Evolutionary conservation across 2,888 invertebrate species (phyloP), one percentile per base, ranked within the genome.

Genomic region (Brachynemurus nebulosus): DNA sequence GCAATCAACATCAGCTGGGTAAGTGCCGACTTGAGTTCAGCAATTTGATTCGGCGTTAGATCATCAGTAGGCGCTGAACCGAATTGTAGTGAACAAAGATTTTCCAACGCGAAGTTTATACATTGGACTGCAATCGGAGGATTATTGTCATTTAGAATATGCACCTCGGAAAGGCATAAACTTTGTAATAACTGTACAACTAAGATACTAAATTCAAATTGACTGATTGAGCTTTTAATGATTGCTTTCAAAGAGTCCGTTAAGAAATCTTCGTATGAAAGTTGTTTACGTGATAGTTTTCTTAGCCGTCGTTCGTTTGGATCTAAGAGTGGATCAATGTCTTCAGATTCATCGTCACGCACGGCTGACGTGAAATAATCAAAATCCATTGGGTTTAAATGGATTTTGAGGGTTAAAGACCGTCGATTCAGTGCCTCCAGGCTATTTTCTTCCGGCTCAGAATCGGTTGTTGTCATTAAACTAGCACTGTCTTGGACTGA

Each of bases 71-170:
- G 65, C 14, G 68, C 60, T 6, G 70, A 69, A 2, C 69, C 70
- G 53, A 76, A 77, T 50, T 78, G 76, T 9, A 78, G 53, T 1
- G 72, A 64, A 58, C 76, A 76, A 0, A 78, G 57, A 44, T 73
- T 74, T 42, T 75, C 70, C 25, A 77, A 51, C 0, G 76, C 66
- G 51, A 78, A 78, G 54, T 74, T 74, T 1, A 77, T 63, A 19
- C 74, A 71, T 48, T 75, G 74, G 53, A 75, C 67, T 0, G 73
- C 71, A 44, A 71, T 68, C 48, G 68, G 69, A 0, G 72, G 68
- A 0, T 69, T 71, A 47, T 72, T 71, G 1, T 72, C 66, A 0
- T 69, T 68, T 1, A 68, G 64, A 1, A 69, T 57, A 43, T 68
- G 65, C 53, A 66, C 67, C 48, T 74, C 73, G 8, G 72, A 67